Base-by-base conservation (phyloP, 2,888 invertebrate species). In the Perdita meconis region DNA sequence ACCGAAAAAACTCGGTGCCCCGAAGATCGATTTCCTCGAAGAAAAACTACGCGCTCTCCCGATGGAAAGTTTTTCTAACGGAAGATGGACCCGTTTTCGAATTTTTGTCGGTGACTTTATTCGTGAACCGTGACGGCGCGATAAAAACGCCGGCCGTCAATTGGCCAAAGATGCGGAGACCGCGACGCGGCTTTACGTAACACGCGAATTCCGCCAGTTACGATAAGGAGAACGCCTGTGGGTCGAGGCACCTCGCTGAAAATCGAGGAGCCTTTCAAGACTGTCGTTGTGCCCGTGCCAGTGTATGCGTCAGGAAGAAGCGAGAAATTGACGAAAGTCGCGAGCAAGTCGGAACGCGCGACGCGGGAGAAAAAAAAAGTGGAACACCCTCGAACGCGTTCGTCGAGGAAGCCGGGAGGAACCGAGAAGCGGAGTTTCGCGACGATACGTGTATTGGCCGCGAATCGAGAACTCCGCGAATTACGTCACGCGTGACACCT, bases 71-170 rank as follows among this genome's bases (percentile, higher is more conserved):
- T 55, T 42, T 8, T 59, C n/a, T 19, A 4, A 13, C 26, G 22
- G 16, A 56, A 42, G 22, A 16, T 30, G n/a, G 13, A 26, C 26
- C 36, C 8, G 24, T 50, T 19, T n/a, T 19, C 3, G 42, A 42
- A 63, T 42, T 57, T 71, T 63, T 42, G 70, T 72, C 81, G 65
- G 34, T 51, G 60, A 75, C 75, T 68, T 72, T 42, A n/a, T 83
- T 69, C 71, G 47, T 85, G 85, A 87, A 86, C 87, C 85, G 76
- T 81, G 72, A 75, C 80, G 64, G n/a, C 24, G 68, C 60, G 87
- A 86, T 86, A 87, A 86, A 85, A 83, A 78, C 24, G 56, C 8
- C 22, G 75, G 40, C 16, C 60, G 69, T 74, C 82, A 87, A 85
- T 87, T 86, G 87, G 83, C 40, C 66, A 55, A 67, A 65, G 77